phyloP scores from a whole-genome alignment of 2,888 invertebrate genomes.

The Lasioglossum vierecki region DNA sequence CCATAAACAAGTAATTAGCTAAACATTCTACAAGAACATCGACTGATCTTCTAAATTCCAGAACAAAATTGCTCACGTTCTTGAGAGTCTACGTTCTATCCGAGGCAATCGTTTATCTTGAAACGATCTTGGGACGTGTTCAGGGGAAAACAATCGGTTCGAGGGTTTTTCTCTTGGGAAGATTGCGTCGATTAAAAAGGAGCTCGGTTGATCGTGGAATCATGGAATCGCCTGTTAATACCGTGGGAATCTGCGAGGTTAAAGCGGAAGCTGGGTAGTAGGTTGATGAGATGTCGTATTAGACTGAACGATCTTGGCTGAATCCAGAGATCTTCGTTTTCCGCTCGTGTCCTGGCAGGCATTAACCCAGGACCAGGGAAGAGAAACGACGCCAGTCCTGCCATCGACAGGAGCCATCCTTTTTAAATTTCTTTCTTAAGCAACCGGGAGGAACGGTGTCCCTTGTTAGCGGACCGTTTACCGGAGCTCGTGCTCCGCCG shows the following conservation, averaged over 20 bases:
- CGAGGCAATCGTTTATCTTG: neutral
- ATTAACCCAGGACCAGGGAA: constrained; percentile 56
- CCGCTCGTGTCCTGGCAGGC: constrained; percentile 50
- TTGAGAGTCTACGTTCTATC: neutral
- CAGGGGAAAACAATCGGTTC: neutral
- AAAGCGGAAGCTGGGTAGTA: constrained; percentile 69
- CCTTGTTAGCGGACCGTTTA: constrained; percentile 20
- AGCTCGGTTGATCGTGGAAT: constrained; percentile 1
- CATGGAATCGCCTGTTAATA: constrained; percentile 65
- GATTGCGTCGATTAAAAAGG: constrained; percentile 29
- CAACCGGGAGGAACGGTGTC: constrained; percentile 17
- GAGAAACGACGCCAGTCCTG: constrained; percentile 51
- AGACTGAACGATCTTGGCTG: constrained; percentile 67
- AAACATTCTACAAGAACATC: neutral
- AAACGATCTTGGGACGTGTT: neutral
- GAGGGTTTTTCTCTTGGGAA: neutral
- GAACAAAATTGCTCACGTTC: neutral
- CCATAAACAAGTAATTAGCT: neutral
- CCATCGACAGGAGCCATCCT: constrained; percentile 55
- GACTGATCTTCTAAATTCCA: neutral
- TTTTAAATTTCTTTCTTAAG: constrained; percentile 62
- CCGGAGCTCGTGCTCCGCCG: neutral
- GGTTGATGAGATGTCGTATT: constrained; percentile 69
- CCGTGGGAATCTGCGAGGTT: constrained; percentile 67
- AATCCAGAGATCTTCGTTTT: constrained; percentile 58